Percentiles rank a stretch among this genome's conserved stretches.
Evolutionary conservation across 2,888 invertebrate genomes (phyloP).

Genomic region (Xiphydria camelus): DNA sequence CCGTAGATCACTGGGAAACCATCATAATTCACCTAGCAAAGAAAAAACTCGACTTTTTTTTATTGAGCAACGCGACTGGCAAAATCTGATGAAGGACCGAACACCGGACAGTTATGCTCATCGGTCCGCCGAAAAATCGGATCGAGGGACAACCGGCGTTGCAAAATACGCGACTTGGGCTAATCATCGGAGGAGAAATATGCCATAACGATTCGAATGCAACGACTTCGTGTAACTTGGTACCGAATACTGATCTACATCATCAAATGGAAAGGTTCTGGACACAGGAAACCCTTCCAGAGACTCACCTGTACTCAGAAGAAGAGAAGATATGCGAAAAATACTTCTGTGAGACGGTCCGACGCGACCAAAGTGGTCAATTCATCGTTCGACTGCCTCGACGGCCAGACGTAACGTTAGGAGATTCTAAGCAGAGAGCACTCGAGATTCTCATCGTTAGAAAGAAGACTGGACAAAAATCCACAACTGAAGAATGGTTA

Average conservation of each 20-base stretch:
- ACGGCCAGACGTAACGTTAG: slow-evolving; percentile 6
- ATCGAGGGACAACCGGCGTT: background rate
- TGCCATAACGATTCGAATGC: background rate
- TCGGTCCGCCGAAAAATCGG: background rate
- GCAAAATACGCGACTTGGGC: slow-evolving; percentile 4
- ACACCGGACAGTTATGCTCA: slow-evolving; percentile 9
- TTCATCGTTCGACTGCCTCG: slow-evolving; percentile 22
- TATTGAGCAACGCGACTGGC: slow-evolving; percentile 4
- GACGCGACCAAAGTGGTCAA: slow-evolving; percentile 11
- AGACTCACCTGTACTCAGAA: slow-evolving; percentile 3
- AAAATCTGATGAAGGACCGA: slow-evolving; percentile 11
- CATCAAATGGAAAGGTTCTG: background rate
- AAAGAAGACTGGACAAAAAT: slow-evolving; percentile 12
- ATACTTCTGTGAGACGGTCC: slow-evolving; percentile 8
- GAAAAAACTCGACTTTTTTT: slow-evolving; percentile 16
- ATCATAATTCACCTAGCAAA: slow-evolving; percentile 17
- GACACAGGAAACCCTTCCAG: background rate
- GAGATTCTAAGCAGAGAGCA: slow-evolving; percentile 16
- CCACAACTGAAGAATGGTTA: slow-evolving; percentile 15
- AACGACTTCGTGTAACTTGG: background rate
- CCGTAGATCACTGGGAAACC: slow-evolving; percentile 17
- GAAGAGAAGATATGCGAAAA: slow-evolving; percentile 16
- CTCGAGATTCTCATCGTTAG: slow-evolving; percentile 12
- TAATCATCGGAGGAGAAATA: slow-evolving; percentile 6
- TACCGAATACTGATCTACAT: background rate